phyloP scores from a whole-genome alignment of 2,888 invertebrate species.

The Campopleginae sp. region DNA sequence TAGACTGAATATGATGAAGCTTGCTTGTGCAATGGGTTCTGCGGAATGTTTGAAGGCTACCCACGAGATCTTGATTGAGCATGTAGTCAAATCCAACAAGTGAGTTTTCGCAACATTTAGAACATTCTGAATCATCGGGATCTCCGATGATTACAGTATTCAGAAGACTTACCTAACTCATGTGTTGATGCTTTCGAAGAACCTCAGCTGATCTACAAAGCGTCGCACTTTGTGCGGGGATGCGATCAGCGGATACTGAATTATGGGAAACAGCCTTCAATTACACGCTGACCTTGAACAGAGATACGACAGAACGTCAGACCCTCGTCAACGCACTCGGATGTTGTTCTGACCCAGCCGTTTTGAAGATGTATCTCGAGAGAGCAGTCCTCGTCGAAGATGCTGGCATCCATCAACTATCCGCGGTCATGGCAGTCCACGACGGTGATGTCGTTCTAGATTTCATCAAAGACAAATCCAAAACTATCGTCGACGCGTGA shows the following conservation, averaged over 20 bases:
- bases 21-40: constrained; percentile 82
- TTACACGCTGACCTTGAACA: constrained; percentile 25
- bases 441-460: constrained; percentile 66
- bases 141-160: not conserved
- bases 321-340: constrained; percentile 82
- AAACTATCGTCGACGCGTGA: constrained; percentile 45
- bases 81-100: constrained; percentile 52
- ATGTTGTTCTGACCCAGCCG: constrained; percentile 83
- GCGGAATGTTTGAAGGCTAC: constrained; percentile 80
- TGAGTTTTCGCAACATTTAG: constrained; percentile 1
- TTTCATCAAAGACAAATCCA: constrained; percentile 66
- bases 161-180: not conserved
- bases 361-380: constrained; percentile 76
- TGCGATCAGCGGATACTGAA: constrained; percentile 72
- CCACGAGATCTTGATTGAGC: constrained; percentile 40
- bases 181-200: constrained; percentile 73
- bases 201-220: constrained; percentile 84
- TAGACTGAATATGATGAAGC: constrained; percentile 76
- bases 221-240: constrained; percentile 84
- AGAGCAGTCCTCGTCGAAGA: constrained; percentile 25
- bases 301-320: constrained; percentile 78
- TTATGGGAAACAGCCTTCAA: constrained; percentile 69
- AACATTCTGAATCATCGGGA: not conserved
- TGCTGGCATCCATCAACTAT: constrained; percentile 72
- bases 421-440: constrained; percentile 68